A percentile compares a stretch with the other conserved stretches of the same genome.
phyloP scores from a whole-genome alignment of 1,140 invertebrate species.

The Ectropis grisescens region DNA sequence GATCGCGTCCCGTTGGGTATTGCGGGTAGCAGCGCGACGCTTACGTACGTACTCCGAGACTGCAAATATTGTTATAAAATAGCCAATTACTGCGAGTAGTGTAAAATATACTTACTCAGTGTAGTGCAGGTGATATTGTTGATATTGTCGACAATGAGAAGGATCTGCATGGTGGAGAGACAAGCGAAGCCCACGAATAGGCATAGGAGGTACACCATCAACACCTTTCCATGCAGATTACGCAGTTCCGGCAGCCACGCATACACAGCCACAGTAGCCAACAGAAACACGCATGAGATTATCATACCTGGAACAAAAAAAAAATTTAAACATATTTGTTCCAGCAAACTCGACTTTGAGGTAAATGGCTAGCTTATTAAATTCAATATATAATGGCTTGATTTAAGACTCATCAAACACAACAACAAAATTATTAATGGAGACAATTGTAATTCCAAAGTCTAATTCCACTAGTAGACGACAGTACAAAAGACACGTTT shows the following conservation, averaged over 20 bases:
- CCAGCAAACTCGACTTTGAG: neutral
- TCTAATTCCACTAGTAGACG: neutral
- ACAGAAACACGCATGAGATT: conserved; percentile 79
- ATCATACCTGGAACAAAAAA: conserved; percentile 71
- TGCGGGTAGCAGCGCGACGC: too few relatives aligned
- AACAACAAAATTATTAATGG: neutral
- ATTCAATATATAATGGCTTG: neutral
- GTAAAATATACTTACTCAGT: conserved; percentile 35
- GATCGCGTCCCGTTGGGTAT: too few relatives aligned
- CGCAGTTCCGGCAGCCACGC: conserved; percentile 76
- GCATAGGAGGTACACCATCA: conserved; percentile 78
- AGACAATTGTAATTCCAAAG: neutral
- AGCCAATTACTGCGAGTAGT: too few relatives aligned
- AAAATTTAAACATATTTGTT: neutral
- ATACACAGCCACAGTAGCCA: conserved; percentile 80
- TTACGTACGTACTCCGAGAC: too few relatives aligned
- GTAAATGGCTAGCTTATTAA: neutral
- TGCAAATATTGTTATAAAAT: too few relatives aligned
- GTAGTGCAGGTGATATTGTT: conserved; percentile 10
- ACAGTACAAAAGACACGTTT: neutral
- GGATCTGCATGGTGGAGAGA: conserved; percentile 65
- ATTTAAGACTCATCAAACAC: neutral
- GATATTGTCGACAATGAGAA: conserved; percentile 23
- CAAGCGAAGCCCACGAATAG: conserved; percentile 73
- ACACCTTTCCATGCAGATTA: conserved; percentile 79